Base-by-base conservation (phyloP, 2,113 vertebrate genomes). In the Phainopepla nitens region DNA sequence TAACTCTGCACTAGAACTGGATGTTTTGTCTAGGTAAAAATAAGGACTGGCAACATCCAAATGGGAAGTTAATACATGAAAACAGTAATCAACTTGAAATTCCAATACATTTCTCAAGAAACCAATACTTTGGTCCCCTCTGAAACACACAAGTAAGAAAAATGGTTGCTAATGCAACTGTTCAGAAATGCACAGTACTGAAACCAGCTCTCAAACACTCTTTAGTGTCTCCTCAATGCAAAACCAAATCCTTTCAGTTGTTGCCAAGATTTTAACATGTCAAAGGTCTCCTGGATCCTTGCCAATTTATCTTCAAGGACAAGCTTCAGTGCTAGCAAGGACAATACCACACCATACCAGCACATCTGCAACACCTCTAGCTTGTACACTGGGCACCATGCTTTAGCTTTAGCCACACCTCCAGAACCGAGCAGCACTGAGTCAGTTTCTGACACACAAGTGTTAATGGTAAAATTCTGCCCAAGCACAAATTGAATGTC, bases 401-500 rank as follows among this genome's bases (percentile, higher is more conserved):
- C 97, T 97, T 87, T 45, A 60, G 97, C 97, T 97, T 88, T 90
- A 97, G 94, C 90, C 95, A 94, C 89, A 75, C 78, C 68, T 66
- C 73, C 79, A 84, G 68, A 82, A 94, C 82, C 57, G 22, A 97
- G 97, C 78, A 98, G 97, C 85, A 93, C 94, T 22, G 82, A 86
- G 68, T 90, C 92, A 97, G 95, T 87, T 86, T 97, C 93, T 78
- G 96, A 91, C 97, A 97, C 95, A 93, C 95, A 95, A 94, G 95
- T 82, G 98, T 98, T 98, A 98, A 98, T 97, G 96, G 87, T 93
- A 95, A 95, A 94, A 93, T 75, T 95, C 92, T 97, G 95, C 93
- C 95, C 97, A 96, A 94, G 98, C 98, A 98, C 96, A 87, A 95
- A 97, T 94, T 95, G 89, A 97, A 96, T 93, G 54, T 96, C 97